A percentile compares a stretch with the other conserved stretches of the same genome.
Conservation (phyloP, 1,140 invertebrate genomes). For the Arctopsyche grandis region DNA sequence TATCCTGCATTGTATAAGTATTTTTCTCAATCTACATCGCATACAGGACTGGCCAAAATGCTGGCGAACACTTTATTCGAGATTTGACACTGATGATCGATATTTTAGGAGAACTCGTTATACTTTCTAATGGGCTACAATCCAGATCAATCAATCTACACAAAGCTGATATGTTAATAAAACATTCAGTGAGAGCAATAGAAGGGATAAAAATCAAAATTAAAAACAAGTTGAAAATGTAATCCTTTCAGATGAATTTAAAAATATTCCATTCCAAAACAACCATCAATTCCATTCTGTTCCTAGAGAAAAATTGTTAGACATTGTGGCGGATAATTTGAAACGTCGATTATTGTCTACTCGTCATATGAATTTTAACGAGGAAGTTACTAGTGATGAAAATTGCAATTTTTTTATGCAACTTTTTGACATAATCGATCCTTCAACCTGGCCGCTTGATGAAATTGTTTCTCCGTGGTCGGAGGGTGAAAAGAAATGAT, state of each 20-base stretch:
- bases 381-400: neutral
- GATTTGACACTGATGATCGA: too few relatives aligned
- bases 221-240: neutral
- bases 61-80: too few relatives aligned
- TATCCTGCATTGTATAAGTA: too few relatives aligned
- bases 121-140: neutral
- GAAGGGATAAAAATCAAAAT: neutral
- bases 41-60: too few relatives aligned
- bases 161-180: neutral
- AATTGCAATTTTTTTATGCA: neutral
- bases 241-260: neutral
- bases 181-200: neutral
- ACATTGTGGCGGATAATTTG: neutral
- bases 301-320: neutral
- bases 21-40: too few relatives aligned
- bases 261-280: conserved; percentile 9
- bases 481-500: neutral
- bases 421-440: neutral
- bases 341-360: neutral
- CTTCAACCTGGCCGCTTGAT: neutral
- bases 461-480: neutral
- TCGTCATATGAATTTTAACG: too few relatives aligned
- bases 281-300: neutral
- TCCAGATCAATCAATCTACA: neutral
- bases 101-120: too few relatives aligned